Conservation (phyloP, 2,888 invertebrate species). For the Lagria hirta region DNA sequence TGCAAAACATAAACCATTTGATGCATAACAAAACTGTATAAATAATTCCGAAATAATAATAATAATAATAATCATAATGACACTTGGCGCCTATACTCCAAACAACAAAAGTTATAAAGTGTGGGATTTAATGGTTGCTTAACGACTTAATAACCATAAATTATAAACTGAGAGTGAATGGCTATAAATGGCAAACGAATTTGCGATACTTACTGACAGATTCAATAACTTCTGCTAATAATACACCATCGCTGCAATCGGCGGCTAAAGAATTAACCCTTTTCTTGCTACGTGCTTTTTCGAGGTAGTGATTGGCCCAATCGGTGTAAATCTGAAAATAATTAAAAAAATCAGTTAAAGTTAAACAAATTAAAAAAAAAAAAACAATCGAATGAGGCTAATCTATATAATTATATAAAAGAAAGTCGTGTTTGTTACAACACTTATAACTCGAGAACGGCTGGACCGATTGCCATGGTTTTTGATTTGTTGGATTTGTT, state of each 20-base stretch:
- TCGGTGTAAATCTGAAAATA: slow-evolving; percentile 91
- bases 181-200: not conserved
- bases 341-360: slow-evolving; percentile 19
- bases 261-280: slow-evolving; percentile 79
- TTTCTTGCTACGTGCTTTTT: slow-evolving; percentile 83
- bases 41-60: no score
- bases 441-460: no score
- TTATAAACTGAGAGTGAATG: not conserved
- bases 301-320: slow-evolving; percentile 97
- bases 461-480: no score
- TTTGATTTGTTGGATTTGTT: no score
- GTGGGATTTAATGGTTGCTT: slow-evolving; percentile 8
- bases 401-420: no score
- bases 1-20: no score
- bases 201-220: slow-evolving; percentile 78
- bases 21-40: no score
- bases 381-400: no score
- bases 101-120: slow-evolving; percentile 5
- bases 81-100: no score
- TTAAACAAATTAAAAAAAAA: no score
- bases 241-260: slow-evolving; percentile 89
- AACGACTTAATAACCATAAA: slow-evolving; percentile 6
- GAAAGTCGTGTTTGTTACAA: no score
- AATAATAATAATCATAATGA: no score
- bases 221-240: slow-evolving; percentile 91